A percentile compares a stretch with the other conserved stretches of the same genome.
Evolutionary conservation across 2,888 invertebrate genomes (phyloP).

Genomic region (Ceramica pisi): DNA sequence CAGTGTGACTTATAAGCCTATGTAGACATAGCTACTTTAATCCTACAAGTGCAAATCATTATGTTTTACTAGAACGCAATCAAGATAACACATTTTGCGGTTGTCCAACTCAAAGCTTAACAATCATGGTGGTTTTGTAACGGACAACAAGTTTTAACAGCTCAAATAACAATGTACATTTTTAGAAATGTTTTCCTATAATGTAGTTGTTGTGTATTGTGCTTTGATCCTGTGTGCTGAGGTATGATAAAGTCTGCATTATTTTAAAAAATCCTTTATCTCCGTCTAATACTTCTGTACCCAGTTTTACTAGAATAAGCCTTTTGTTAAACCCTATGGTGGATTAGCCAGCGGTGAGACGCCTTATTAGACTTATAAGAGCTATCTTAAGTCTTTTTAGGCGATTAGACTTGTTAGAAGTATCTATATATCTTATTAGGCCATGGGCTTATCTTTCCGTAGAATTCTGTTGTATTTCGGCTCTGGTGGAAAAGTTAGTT

Average conservation of each 20-base stretch:
- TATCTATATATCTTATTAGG: no score
- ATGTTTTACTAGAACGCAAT: slow-evolving; percentile 52
- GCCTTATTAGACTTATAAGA: background rate
- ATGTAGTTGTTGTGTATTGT: slow-evolving; percentile 28
- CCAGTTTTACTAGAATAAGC: background rate
- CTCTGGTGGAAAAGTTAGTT: no score
- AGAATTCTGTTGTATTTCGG: no score
- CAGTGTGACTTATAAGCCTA: background rate
- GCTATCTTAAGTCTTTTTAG: no score
- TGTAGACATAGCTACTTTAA: background rate
- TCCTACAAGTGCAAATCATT: background rate
- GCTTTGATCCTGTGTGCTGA: slow-evolving; percentile 41
- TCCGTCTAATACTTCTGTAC: no score
- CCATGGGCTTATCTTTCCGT: no score
- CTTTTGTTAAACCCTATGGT: background rate
- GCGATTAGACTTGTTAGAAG: no score
- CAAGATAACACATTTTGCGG: slow-evolving; percentile 31
- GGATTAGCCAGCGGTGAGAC: background rate
- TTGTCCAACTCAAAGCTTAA: background rate
- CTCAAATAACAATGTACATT: slow-evolving; percentile 36
- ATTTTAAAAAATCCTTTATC: background rate
- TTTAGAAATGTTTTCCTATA: slow-evolving; percentile 40
- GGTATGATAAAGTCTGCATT: slow-evolving; percentile 15
- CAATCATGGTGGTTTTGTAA: slow-evolving; percentile 2
- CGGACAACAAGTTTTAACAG: background rate